Conservation (phyloP, 2,888 invertebrate species). For the Zygaena filipendulae region DNA sequence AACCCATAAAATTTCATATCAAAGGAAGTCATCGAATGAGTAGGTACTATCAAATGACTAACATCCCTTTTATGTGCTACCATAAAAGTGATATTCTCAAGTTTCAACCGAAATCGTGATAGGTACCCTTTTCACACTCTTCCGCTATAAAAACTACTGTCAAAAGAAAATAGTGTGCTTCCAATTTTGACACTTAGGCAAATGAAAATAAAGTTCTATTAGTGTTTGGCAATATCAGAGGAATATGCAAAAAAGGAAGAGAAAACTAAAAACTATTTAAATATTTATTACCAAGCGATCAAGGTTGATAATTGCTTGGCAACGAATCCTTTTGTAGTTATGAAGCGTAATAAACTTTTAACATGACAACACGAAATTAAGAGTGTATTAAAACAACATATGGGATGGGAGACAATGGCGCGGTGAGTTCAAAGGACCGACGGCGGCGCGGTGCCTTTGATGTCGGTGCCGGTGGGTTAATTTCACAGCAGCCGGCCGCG, state of each 20-base stretch:
- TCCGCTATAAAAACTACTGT: constrained; percentile 45
- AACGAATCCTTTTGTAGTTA: constrained; percentile 2
- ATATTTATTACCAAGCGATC: too few species aligned
- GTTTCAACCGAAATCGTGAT: constrained; percentile 32
- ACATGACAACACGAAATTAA: constrained; percentile 61
- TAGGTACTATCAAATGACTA: too few species aligned
- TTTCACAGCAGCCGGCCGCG: constrained; percentile 38
- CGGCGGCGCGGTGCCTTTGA: constrained; percentile 48
- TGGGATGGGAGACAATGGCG: constrained; percentile 57
- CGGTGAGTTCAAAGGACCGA: constrained; percentile 41
- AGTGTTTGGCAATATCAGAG: too few species aligned
- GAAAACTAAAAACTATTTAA: too few species aligned
- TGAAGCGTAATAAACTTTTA: constrained; percentile 61
- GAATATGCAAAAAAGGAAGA: too few species aligned
- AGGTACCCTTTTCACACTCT: constrained; percentile 41
- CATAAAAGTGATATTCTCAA: constrained; percentile 28
- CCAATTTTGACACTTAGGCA: too few species aligned
- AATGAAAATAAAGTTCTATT: too few species aligned
- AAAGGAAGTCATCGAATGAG: too few species aligned
- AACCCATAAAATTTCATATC: too few species aligned
- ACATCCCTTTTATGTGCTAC: too few species aligned
- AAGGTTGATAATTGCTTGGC: constrained; percentile 21
- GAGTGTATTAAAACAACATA: constrained; percentile 53
- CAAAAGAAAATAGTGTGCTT: too few species aligned
- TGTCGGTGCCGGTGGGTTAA: constrained; percentile 37